Percentiles rank a stretch among this genome's conserved stretches.
These are phyloP conservation scores for Hozukius guyotensis DNA, from an alignment of 2,797 vertebrate genomes.

Conservation along the genomic window DNA sequence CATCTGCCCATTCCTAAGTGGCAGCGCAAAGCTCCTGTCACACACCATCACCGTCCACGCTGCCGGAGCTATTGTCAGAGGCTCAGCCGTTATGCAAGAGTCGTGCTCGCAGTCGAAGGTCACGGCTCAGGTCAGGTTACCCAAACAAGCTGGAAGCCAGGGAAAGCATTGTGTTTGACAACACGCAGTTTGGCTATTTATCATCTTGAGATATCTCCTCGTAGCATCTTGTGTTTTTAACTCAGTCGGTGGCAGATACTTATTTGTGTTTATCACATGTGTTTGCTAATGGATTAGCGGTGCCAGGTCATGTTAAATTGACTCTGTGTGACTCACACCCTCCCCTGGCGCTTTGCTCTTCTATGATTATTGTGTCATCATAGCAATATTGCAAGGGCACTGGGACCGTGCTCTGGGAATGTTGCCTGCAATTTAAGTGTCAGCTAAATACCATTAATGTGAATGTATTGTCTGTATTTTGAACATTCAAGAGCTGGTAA, in stretches of 20 bases:
- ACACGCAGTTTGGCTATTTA: background rate
- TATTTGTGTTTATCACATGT: background rate
- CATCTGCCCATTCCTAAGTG: slow-evolving; percentile 56
- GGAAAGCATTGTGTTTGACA: slow-evolving; percentile 12
- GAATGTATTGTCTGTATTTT: background rate
- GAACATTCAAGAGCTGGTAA: background rate
- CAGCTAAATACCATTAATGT: background rate
- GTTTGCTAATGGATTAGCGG: background rate
- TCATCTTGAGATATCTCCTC: background rate
- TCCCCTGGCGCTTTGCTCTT: background rate
- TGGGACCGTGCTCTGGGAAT: background rate
- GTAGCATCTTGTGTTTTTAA: background rate
- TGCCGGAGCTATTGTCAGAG: slow-evolving; percentile 53
- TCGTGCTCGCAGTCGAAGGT: slow-evolving; percentile 38
- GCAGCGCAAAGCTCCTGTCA: slow-evolving; percentile 65
- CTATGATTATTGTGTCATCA: slow-evolving; percentile 16
- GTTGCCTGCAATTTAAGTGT: slow-evolving; percentile 35
- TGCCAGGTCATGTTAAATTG: background rate
- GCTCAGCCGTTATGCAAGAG: slow-evolving; percentile 50
- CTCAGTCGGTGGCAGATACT: background rate
- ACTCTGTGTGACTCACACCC: background rate
- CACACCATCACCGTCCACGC: slow-evolving; percentile 53
- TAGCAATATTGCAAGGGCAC: background rate
- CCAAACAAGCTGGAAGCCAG: slow-evolving; percentile 35
- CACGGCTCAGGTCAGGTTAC: slow-evolving; percentile 22